Evolutionary conservation across 2,888 invertebrate species (phyloP).

Genomic region (Drosophila merina): DNA sequence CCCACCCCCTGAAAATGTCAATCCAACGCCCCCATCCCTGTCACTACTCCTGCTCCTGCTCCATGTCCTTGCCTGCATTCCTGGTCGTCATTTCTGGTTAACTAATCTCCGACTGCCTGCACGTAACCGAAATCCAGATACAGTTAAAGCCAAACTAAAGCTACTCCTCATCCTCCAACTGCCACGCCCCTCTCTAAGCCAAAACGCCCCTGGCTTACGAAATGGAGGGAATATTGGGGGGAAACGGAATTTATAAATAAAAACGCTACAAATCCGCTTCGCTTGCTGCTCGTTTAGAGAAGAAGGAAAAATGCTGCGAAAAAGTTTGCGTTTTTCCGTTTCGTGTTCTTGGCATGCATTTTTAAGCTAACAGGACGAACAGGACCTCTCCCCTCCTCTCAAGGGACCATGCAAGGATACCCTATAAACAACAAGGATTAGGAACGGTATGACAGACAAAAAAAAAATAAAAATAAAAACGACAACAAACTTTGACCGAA

Average conservation of each 20-base stretch:
- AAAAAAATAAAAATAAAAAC: not conserved
- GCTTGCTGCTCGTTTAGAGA: constrained; percentile 22
- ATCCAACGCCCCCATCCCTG: not conserved
- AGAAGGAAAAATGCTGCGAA: constrained; percentile 41
- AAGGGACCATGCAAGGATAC: not conserved
- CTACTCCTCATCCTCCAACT: too few relatives aligned
- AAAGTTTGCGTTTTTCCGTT: constrained; percentile 37
- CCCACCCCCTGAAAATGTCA: constrained; percentile 28
- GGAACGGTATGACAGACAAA: constrained; percentile 1
- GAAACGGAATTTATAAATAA: constrained; percentile 39
- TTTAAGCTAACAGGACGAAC: not conserved
- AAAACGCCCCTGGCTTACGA: not conserved
- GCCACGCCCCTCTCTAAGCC: constrained; percentile 10
- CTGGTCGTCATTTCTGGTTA: constrained; percentile 71
- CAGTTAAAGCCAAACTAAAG: constrained; percentile 37
- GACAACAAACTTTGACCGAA: not conserved
- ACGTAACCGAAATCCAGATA: constrained; percentile 58
- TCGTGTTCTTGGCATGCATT: constrained; percentile 30
- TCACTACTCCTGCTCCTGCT: too few relatives aligned
- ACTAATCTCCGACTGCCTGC: constrained; percentile 67
- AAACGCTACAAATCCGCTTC: constrained; percentile 68
- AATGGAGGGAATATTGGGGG: not conserved
- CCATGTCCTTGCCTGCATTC: constrained; percentile 1
- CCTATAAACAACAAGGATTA: constrained; percentile 19
- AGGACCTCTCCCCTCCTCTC: not conserved